Evolutionary conservation across 2,113 vertebrate species (phyloP).

Genomic region (Nymphicus hollandicus): DNA sequence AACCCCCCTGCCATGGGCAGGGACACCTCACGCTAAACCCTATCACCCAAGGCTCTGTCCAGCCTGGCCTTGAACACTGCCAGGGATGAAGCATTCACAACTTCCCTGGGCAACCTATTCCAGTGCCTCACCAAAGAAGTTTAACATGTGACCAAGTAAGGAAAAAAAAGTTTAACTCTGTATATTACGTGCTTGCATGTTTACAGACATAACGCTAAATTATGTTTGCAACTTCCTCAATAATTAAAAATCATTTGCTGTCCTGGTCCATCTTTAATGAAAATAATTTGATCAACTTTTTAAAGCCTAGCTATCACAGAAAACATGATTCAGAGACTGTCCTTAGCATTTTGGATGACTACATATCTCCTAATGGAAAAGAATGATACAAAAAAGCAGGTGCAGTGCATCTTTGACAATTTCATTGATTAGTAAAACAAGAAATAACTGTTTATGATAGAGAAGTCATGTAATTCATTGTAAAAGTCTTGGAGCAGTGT

Average conservation of each 20-base stretch:
- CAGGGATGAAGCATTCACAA: too few relatives aligned
- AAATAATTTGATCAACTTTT: neutral
- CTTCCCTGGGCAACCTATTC: too few relatives aligned
- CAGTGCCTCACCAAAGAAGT: too few relatives aligned
- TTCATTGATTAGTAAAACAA: neutral
- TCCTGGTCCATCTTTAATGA: neutral
- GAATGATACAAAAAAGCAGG: neutral
- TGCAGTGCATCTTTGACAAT: neutral
- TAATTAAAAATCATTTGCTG: neutral
- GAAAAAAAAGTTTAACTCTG: neutral
- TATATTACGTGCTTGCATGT: neutral
- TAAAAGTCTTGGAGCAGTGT: neutral
- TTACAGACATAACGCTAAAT: neutral
- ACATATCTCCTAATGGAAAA: neutral
- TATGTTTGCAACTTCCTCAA: neutral
- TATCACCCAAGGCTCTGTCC: too few relatives aligned
- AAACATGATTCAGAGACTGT: neutral
- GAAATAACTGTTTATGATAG: neutral
- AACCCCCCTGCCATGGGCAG: too few relatives aligned
- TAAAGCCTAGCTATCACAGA: neutral
- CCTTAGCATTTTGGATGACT: neutral
- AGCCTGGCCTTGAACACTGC: too few relatives aligned
- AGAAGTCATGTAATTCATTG: neutral
- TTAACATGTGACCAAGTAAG: neutral
- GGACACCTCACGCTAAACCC: too few relatives aligned